Evolutionary conservation across 2,113 vertebrate species (phyloP), one percentile per base, ranked within the genome.

Genomic region (Craseonycteris thonglongyai): DNA sequence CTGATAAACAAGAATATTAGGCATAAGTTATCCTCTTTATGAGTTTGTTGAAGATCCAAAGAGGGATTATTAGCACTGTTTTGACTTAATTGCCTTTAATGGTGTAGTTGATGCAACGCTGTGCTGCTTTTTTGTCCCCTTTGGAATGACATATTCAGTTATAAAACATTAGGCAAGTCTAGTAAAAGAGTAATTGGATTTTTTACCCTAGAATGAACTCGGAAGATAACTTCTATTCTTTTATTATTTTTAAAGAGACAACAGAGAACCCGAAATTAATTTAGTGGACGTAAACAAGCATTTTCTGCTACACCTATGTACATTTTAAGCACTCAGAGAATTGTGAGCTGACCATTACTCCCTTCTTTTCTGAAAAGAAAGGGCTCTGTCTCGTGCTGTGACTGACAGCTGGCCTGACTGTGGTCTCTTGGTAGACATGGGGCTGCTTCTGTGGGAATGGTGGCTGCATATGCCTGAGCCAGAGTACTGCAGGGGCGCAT

Each of bases 51-150:
- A 68, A 56, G 18, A 38, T 51, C 40, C 71, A 74, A 18, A 81
- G 49, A 84, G 84, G 42, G 47, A 6, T 72, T 69, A n/a, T 92
- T 88, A 56, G 35, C 83, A 35, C 12, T 90, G 26, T 28, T 88
- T 81, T 89, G 71, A 81, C 33, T 72, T 84, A 51, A 65, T 79
- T 66, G 47, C 71, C 42, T 93, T 58, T 79, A 40, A 59, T 58
- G 35, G 85, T 91, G 94, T 95, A 91, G 92, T 94, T 91, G 93
- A 96, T 93, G 66, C 72, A 92, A 26, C 22, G 47, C 30, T 79
- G 95, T 94, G 84, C 80, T 79, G 72, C 35, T 8, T 95, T 95
- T 93, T 93, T 69, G 45, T 96, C 58, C 82, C 18, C 24, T 24
- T 26, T 26, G 5, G 66, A 35, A 19, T 45, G 56, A 26, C 3